These are phyloP conservation scores for Epizoanthus scotinus DNA, from an alignment of 92 coral and sea anemone genomes.

Conservation along the genomic window DNA sequence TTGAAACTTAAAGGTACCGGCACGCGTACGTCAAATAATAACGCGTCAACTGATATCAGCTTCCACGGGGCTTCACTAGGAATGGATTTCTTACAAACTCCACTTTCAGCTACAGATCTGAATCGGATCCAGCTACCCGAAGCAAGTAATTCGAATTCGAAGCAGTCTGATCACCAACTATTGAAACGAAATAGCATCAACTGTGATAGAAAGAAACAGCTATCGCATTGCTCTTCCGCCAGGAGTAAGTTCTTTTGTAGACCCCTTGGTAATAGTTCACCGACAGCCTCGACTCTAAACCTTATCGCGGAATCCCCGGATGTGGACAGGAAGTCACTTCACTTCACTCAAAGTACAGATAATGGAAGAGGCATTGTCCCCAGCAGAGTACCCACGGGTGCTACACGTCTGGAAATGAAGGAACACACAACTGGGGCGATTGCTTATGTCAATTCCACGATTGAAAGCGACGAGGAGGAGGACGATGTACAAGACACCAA, in stretches of 20 bases:
- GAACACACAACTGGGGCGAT: neutral
- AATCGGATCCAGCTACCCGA: neutral
- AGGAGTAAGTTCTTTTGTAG: neutral
- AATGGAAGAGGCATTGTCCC: neutral
- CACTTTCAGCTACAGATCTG: neutral
- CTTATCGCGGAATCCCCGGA: conserved; percentile 3
- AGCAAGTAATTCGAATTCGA: too few species aligned
- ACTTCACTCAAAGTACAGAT: neutral
- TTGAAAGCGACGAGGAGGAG: conserved; percentile 3
- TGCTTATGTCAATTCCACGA: conserved; percentile 1
- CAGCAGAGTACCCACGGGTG: neutral
- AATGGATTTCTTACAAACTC: neutral
- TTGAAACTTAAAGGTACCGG: neutral
- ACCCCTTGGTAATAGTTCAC: conserved; percentile 5
- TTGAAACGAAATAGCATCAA: neutral
- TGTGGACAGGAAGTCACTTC: neutral
- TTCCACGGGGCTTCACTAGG: neutral
- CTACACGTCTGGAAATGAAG: neutral
- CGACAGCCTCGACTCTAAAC: conserved; percentile 7
- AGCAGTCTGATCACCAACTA: neutral
- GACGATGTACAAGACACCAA: conserved; percentile 6
- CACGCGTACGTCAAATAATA: neutral
- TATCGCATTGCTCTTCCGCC: neutral
- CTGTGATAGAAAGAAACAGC: neutral
- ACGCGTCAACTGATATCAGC: neutral